Base-by-base conservation (phyloP, 2,888 invertebrate species). In the Heliconius sara region DNA sequence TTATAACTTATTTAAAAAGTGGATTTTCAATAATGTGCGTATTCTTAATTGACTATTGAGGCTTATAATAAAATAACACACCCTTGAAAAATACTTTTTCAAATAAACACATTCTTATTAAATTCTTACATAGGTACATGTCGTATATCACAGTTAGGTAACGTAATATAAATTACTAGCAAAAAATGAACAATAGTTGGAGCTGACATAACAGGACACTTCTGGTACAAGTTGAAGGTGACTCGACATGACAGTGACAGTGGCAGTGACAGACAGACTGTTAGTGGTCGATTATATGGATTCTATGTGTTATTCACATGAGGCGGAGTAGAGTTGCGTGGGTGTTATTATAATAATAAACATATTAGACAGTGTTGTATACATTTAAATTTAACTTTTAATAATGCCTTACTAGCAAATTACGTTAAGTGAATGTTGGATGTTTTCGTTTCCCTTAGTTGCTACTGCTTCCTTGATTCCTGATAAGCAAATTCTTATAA, bases 221-320 rank as follows among this genome's bases (percentile, higher is more conserved):
- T 66, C 75, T 75, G 65, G 63, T 65, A 47, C 63, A 65, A 65
- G 74, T 75, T 75, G 74, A 63, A 75, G 75, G 75, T 75, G 75
- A 75, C 39, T 75, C 65, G 22, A 75, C 65, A 22, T 47, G 43
- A 75, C 75, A 52, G 74, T 74, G 73, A 39, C 73, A 57, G 72
- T 57, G 72, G 57, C 73, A 73, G 60, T 75, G 65, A 75, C 75
- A 65, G 65, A 66, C 75, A 75, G 75, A 63, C 43, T 63, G 39
- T 66, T 63, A 65, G 65, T 43, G 47, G 63, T 27, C 65, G 43
- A 43, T 66, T 75, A 65, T 43, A 65, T 47, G 43, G 27, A 47
- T 34, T 60, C 16, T 72, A 19, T 47, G 43, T 43, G 65, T 47
- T 65, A 43, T 43, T 43, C 27, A 47, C 65, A 75, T 27, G 27